Conservation (phyloP, 2,888 invertebrate species). For the Villa cingulata region DNA sequence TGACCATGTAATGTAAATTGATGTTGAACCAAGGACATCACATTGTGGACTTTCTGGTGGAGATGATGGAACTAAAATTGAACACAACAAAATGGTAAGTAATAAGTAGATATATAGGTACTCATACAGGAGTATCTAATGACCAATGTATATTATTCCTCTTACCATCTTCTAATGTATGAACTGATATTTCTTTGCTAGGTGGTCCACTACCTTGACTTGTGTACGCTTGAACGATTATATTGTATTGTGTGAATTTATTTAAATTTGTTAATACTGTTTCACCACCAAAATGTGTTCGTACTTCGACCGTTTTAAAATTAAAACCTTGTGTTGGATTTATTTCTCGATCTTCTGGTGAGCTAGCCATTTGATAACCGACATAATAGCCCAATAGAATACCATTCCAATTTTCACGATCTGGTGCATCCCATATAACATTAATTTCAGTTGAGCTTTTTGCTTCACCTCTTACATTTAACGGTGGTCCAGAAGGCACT, state of each 20-base stretch:
- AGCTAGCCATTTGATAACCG: constrained; percentile 53
- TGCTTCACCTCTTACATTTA: constrained; percentile 68
- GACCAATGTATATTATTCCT: too few relatives aligned
- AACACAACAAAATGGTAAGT: neutral
- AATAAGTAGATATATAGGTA: neutral
- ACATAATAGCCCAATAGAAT: constrained; percentile 77
- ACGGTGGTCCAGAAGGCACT: constrained; percentile 69
- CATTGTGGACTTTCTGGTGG: constrained; percentile 73
- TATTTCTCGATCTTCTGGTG: constrained; percentile 35
- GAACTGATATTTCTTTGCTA: constrained; percentile 62
- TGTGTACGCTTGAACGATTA: constrained; percentile 77
- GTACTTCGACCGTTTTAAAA: constrained; percentile 61
- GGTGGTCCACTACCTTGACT: constrained; percentile 75
- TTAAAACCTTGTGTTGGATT: constrained; percentile 47
- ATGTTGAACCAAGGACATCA: constrained; percentile 68
- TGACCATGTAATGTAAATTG: constrained; percentile 74
- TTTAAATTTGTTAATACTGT: constrained; percentile 55
- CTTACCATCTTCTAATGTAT: constrained; percentile 72
- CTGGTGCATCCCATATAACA: constrained; percentile 78
- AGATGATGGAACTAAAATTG: constrained; percentile 60
- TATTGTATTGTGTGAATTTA: constrained; percentile 67
- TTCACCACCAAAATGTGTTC: constrained; percentile 57
- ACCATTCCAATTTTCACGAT: constrained; percentile 75
- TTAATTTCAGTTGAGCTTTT: constrained; percentile 74
- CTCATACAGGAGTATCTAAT: neutral